A percentile compares a stretch with the other conserved stretches of the same genome.
Conservation (phyloP, 2,113 vertebrate genomes). For the Dendrocopos noguchii region DNA sequence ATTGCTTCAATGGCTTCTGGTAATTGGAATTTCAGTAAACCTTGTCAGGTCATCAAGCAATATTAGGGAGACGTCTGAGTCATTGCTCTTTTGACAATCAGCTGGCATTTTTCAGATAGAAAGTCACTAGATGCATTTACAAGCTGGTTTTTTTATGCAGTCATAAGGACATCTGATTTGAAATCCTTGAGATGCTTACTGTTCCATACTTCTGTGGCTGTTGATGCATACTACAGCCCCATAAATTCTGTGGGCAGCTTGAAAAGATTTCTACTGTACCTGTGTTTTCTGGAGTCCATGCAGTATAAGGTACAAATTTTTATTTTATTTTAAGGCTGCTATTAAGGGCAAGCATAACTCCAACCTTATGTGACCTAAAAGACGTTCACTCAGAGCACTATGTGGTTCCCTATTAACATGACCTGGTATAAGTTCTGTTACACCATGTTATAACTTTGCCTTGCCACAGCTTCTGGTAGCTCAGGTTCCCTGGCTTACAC, state of each 20-base stretch:
- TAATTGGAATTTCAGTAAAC: conserved; percentile 51
- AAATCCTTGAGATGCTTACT: not conserved
- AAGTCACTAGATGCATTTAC: not conserved
- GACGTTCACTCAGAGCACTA: not conserved
- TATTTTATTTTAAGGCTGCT: not conserved
- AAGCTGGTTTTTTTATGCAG: not conserved
- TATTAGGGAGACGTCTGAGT: not conserved
- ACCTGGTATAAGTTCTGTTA: not conserved
- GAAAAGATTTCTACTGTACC: not conserved
- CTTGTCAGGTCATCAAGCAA: not conserved
- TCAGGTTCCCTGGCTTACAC: not conserved
- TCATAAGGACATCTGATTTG: not conserved
- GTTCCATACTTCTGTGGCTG: not conserved
- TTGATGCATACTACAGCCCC: not conserved
- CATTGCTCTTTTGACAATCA: not conserved
- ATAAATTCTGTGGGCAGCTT: not conserved
- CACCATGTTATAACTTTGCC: not conserved
- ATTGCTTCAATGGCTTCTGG: conserved; percentile 12
- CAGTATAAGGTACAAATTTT: not conserved
- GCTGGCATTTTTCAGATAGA: not conserved
- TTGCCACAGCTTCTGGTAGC: not conserved
- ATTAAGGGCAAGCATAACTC: not conserved
- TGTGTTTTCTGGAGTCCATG: not conserved
- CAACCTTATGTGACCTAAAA: not conserved
- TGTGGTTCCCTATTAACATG: not conserved